A percentile compares a stretch with the other conserved stretches of the same genome.
Evolutionary conservation across 2,888 invertebrate species (phyloP).

Genomic region (Drosophila imparisetae): DNA sequence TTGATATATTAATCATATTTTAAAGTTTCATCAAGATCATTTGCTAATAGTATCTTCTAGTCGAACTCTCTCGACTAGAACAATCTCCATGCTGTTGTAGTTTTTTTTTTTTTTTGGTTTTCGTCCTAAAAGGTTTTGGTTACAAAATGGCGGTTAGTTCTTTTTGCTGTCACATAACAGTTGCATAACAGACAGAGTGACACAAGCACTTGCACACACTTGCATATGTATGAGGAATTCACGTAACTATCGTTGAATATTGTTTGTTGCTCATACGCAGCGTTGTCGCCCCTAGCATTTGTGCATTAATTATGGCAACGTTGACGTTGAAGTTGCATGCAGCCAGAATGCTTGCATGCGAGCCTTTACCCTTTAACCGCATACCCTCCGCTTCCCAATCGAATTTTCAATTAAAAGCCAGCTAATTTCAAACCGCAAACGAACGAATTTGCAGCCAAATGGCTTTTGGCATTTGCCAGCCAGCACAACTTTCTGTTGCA

Average conservation of each 20-base stretch:
- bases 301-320: slow-evolving; percentile 68
- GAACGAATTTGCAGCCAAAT: slow-evolving; percentile 46
- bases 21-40: neutral
- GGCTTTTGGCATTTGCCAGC: slow-evolving; percentile 47
- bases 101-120: slow-evolving; percentile 9
- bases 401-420: slow-evolving; percentile 69
- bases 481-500: slow-evolving; percentile 8
- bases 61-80: neutral
- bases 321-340: slow-evolving; percentile 48
- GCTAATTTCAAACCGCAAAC: slow-evolving; percentile 57
- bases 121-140: slow-evolving; percentile 47
- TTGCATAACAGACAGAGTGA: slow-evolving; percentile 5
- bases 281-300: slow-evolving; percentile 51
- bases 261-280: slow-evolving; percentile 66
- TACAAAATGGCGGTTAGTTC: slow-evolving; percentile 46
- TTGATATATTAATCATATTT: no score
- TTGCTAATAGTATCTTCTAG: neutral
- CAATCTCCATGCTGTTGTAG: slow-evolving; percentile 20
- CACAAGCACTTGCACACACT: slow-evolving; percentile 3
- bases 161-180: slow-evolving; percentile 26
- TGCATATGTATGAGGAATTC: slow-evolving; percentile 5
- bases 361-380: slow-evolving; percentile 17
- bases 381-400: slow-evolving; percentile 51
- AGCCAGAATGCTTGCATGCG: slow-evolving; percentile 36
- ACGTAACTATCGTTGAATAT: slow-evolving; percentile 16